Percentiles rank a stretch among this genome's conserved stretches.
phyloP scores from a whole-genome alignment of 1,140 invertebrate genomes.

The Bombus soroeensis region DNA sequence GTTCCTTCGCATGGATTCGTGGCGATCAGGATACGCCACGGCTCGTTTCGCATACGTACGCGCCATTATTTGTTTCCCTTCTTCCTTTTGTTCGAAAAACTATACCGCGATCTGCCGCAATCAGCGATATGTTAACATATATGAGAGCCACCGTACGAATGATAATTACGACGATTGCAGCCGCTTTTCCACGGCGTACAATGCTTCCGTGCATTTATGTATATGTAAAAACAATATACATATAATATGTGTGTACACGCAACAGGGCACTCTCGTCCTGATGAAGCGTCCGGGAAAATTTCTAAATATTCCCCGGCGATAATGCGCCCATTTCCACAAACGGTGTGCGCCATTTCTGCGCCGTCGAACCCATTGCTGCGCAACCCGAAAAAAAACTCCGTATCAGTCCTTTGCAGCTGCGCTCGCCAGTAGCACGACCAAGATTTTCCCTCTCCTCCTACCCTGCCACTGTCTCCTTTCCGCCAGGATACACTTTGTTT shows the following conservation, averaged over 20 bases:
- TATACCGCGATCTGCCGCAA: conserved; percentile 31
- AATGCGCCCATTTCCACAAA: background rate
- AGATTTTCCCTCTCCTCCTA: background rate
- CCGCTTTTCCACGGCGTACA: conserved; percentile 19
- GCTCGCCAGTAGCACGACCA: background rate
- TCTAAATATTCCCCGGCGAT: conserved; percentile 28
- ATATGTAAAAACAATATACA: background rate
- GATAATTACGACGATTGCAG: conserved; percentile 39
- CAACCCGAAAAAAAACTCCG: background rate
- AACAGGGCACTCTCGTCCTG: background rate
- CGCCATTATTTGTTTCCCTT: background rate
- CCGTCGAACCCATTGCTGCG: conserved; percentile 17
- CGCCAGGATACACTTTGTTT: background rate
- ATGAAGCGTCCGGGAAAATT: conserved; percentile 12
- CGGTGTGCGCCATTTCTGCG: conserved; percentile 14
- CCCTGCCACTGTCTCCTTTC: background rate
- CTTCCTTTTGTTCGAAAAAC: conserved; percentile 24
- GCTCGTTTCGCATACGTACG: background rate
- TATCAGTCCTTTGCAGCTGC: background rate
- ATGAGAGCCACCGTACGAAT: conserved; percentile 2
- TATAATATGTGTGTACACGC: background rate
- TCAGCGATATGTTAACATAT: conserved; percentile 13
- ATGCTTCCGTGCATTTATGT: background rate
- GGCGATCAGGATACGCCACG: background rate
- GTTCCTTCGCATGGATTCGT: background rate